These are phyloP conservation scores for Cerceris rybyensis DNA, from an alignment of 2,888 invertebrate species.

Conservation along the genomic window DNA sequence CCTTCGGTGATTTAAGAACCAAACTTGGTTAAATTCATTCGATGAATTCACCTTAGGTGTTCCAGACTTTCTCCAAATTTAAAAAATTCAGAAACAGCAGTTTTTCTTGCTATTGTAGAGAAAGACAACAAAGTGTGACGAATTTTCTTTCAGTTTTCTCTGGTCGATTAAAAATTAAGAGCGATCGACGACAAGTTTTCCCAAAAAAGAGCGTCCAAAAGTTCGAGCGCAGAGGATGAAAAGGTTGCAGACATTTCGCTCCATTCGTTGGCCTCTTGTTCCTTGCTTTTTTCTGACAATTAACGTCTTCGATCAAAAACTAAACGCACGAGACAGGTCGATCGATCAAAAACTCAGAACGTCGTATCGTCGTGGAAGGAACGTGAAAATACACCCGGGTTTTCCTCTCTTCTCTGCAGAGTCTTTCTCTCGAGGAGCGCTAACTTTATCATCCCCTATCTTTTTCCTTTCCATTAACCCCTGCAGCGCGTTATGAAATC, in stretches of 20 bases:
- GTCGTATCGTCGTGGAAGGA: not conserved
- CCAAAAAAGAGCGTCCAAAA: no score
- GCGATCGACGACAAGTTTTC: no score
- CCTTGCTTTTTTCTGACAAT: slow-evolving; percentile 33
- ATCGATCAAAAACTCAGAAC: slow-evolving; percentile 47
- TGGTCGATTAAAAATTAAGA: no score
- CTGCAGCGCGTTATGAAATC: slow-evolving; percentile 10
- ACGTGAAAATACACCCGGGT: slow-evolving; percentile 10
- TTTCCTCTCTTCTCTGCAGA: slow-evolving; percentile 7
- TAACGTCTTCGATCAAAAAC: slow-evolving; percentile 55
- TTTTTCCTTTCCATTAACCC: slow-evolving; percentile 42
- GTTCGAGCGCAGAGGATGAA: not conserved
- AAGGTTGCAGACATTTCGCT: not conserved
- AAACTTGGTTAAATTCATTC: no score
- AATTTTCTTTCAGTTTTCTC: no score
- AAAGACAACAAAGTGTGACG: no score
- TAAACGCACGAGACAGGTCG: slow-evolving; percentile 4
- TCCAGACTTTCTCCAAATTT: no score
- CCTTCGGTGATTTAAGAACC: no score
- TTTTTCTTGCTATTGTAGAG: no score
- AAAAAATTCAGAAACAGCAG: no score
- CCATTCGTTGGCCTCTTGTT: not conserved
- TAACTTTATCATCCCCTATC: slow-evolving; percentile 55
- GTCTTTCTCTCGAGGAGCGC: slow-evolving; percentile 27
- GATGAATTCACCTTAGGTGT: no score